Evolutionary conservation across 2,888 invertebrate species (phyloP), one percentile per base, ranked within the genome.

Genomic region (Morpho deidamia): DNA sequence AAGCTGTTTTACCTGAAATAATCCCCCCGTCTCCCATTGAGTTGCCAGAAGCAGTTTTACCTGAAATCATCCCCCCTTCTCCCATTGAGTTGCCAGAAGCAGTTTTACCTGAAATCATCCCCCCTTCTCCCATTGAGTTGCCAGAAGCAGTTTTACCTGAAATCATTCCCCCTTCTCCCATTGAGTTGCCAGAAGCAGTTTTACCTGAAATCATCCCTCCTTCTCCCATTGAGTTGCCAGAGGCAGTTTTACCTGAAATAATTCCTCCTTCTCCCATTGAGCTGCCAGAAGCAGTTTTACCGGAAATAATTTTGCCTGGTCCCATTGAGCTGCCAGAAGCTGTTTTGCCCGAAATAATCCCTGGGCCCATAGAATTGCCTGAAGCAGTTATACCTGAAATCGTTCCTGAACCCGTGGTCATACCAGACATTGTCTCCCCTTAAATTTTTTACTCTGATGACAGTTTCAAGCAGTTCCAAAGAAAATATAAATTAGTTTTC

Each of bases 81-180:
- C 47, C 47, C 11, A 37, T 48, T 11, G 47, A 48, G 11, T 40
- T 46, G 10, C 46, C 46, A 8, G 46, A 46, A 39, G 38, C 46
- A 8, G 46, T 46, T 32, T 38, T 46, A 5, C 46, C 49, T 51
- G 51, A 40, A 7, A 44, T 59, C 7, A 32, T 64, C 58, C n/a
- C 11, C 0, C 63, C 61, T 11, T 47, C 11, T 7, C 52, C 59
- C 1, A 37, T 48, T 14, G 52, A 45, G 7, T 32, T 61, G 8
- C 60, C 61, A 0, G 40, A 52, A n/a, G 52, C 66, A 32, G 55
- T 46, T 0, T 41, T 58, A 7, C 66, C 65, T 7, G 62, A 47
- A n/a, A 33, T 47, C 5, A 39, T 33, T 11, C n/a, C 11, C 0
- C 47, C 47, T 11, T 39, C 0, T 32, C 47, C 47, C 0, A 7